These are phyloP conservation scores for Harlomillsia oculata DNA, from an alignment of 1,140 invertebrate genomes.

Conservation along the genomic window DNA sequence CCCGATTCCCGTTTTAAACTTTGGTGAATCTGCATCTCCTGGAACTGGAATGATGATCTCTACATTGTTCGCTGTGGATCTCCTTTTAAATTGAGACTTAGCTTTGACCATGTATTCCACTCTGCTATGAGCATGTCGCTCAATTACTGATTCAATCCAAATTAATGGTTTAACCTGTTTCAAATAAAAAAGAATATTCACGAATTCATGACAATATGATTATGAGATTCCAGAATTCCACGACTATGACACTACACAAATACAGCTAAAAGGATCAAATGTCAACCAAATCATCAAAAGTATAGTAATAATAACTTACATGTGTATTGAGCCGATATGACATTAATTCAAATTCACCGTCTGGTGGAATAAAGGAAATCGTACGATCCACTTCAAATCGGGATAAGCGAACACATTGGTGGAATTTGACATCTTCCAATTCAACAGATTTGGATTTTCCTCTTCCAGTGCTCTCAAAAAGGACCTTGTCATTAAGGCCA, in stretches of 20 bases:
- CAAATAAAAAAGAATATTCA: not conserved
- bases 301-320: constrained; percentile 47
- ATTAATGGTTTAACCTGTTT: constrained; percentile 84
- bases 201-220: not conserved
- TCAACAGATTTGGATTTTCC: constrained; percentile 99
- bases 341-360: constrained; percentile 99
- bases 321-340: constrained; percentile 95
- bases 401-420: constrained; percentile 96
- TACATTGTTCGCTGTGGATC: constrained; percentile 98
- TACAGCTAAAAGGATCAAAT: no score
- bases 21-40: constrained; percentile 94
- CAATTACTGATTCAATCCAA: constrained; percentile 99
- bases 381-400: constrained; percentile 97
- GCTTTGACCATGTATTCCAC: constrained; percentile 99
- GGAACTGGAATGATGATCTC: constrained; percentile 99
- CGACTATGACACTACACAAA: no score
- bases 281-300: not conserved
- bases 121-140: constrained; percentile 92
- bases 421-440: constrained; percentile 98
- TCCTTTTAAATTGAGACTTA: constrained; percentile 95
- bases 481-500: constrained; percentile 96
- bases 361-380: constrained; percentile 97
- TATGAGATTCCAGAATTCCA: no score
- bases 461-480: constrained; percentile 95
- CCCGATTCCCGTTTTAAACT: constrained; percentile 97